These are phyloP conservation scores for Caenorhabditis sp. DNA, from an alignment of 2,888 invertebrate species.

Conservation along the genomic window DNA sequence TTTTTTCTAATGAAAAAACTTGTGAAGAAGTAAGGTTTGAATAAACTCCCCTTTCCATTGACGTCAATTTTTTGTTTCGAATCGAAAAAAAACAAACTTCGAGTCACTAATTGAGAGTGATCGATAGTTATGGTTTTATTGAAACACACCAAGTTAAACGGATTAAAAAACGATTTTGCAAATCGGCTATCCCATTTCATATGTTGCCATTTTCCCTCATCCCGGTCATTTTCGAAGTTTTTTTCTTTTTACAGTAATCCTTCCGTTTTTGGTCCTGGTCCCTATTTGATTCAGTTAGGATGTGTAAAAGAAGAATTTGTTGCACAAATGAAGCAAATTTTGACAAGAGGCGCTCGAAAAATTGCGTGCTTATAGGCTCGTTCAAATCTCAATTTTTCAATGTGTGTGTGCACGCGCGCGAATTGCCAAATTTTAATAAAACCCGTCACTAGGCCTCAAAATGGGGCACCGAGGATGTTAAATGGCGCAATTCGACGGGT, in stretches of 20 bases:
- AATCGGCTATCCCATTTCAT: slow-evolving; percentile 56
- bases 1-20: no score
- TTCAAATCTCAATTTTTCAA: slow-evolving; percentile 60
- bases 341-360: slow-evolving; percentile 28
- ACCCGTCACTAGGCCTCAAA: slow-evolving; percentile 39
- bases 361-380: slow-evolving; percentile 57
- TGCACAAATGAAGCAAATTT: slow-evolving; percentile 30
- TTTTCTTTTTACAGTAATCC: neutral
- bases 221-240: slow-evolving; percentile 24
- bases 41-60: no score
- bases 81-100: slow-evolving; percentile 16
- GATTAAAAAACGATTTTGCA: slow-evolving; percentile 62
- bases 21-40: no score
- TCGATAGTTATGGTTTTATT: slow-evolving; percentile 22
- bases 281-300: neutral
- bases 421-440: slow-evolving; percentile 64
- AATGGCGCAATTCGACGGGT: slow-evolving; percentile 69
- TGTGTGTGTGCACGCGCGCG: slow-evolving; percentile 6
- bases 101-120: slow-evolving; percentile 18
- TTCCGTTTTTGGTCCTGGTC: neutral
- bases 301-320: slow-evolving; percentile 5
- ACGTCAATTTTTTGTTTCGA: neutral
- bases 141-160: slow-evolving; percentile 49
- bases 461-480: slow-evolving; percentile 55
- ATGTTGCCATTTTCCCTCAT: slow-evolving; percentile 61